phyloP scores from a whole-genome alignment of 2,797 vertebrate genomes.

The Cyprinodon diabolis region DNA sequence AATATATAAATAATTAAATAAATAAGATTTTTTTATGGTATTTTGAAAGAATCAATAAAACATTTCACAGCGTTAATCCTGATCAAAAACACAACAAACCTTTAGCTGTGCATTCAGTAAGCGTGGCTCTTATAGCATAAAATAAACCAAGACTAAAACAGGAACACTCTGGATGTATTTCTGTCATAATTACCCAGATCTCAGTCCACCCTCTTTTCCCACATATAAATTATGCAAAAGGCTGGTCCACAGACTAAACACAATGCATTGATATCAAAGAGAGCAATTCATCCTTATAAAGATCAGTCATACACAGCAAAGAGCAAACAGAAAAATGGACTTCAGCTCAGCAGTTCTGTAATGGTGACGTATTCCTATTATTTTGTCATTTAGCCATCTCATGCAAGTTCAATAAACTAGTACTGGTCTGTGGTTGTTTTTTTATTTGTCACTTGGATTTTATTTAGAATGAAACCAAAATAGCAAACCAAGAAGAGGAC shows the following conservation, averaged over 20 bases:
- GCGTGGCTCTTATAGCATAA: conserved; percentile 39
- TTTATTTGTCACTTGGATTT: no score
- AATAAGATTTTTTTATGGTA: no score
- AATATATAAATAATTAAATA: no score
- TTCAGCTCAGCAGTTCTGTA: conserved; percentile 5
- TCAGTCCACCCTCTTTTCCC: conserved; percentile 53
- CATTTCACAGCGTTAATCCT: no score
- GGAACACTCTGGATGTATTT: conserved; percentile 42
- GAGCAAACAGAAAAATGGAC: conserved; percentile 29
- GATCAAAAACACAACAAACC: neutral
- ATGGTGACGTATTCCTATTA: conserved; percentile 31
- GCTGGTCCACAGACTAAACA: conserved; percentile 40
- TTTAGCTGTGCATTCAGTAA: conserved; percentile 26
- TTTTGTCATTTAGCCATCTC: conserved; percentile 33
- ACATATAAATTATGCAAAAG: conserved; percentile 68
- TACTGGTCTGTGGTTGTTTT: conserved; percentile 7
- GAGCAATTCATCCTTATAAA: conserved; percentile 54
- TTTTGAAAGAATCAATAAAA: no score
- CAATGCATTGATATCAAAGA: conserved; percentile 62
- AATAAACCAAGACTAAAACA: conserved; percentile 41
- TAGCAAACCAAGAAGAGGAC: conserved; percentile 20
- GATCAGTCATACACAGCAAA: conserved; percentile 33
- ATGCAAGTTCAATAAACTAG: conserved; percentile 39
- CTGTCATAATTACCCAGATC: conserved; percentile 54
- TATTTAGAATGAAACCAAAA: conserved; percentile 35